These are phyloP conservation scores for Megaceryle torquata DNA, from an alignment of 2,113 vertebrate species.

Conservation along the genomic window DNA sequence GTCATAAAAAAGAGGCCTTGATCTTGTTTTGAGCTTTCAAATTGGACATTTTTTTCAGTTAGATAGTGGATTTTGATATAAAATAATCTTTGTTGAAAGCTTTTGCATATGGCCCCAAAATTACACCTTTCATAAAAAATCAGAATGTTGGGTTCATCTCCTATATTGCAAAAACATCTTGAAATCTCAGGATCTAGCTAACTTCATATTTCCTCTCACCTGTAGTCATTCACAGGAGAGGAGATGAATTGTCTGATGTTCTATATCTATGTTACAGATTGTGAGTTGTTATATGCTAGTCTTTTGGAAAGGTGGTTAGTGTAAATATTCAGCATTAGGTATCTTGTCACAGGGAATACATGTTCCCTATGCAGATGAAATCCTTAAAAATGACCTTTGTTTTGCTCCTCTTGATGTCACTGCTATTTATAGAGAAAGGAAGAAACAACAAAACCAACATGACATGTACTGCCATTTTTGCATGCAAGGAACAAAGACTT, in stretches of 20 bases:
- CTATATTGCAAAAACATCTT: neutral
- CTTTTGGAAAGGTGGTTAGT: neutral
- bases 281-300: neutral
- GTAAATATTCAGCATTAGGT: neutral
- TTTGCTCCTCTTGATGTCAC: neutral
- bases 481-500: neutral
- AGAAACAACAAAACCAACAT: neutral
- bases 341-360: neutral
- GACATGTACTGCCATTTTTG: neutral
- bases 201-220: neutral
- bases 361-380: neutral
- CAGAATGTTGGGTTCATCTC: neutral
- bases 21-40: neutral
- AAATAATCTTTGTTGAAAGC: neutral
- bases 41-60: neutral
- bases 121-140: neutral
- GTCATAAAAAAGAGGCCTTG: neutral
- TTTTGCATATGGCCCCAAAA: neutral
- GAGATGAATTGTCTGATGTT: neutral
- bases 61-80: neutral
- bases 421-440: neutral
- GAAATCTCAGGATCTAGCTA: neutral
- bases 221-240: neutral
- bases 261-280: neutral
- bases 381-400: neutral